Evolutionary conservation across 2,113 vertebrate species (phyloP), one percentile per base, ranked within the genome.

Genomic region (Pachyramphus minor): DNA sequence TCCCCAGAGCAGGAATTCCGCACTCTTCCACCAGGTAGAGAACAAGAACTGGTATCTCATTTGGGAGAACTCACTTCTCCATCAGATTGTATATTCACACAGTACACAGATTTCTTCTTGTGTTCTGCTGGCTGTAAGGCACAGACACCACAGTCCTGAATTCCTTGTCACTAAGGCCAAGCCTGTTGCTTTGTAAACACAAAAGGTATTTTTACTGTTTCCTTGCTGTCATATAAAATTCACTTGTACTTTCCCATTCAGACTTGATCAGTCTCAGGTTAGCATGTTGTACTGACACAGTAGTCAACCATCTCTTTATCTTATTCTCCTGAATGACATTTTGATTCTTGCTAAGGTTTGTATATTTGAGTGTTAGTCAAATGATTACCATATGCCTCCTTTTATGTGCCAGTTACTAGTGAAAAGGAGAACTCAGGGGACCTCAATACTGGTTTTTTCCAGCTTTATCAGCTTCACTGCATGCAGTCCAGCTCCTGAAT

Each of bases 1-100:
- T 98, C 98, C 11, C 96, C 97, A 0, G 97, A 98, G 74, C 98
- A 98, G 42, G 98, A 98, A 39, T 98, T 98, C 68, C 97, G 97
- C 74, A 98, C 98, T 22, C 97, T 97, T 73, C 97, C 98, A 0
- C 97, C 97, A 97, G 97, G 98, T 98, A 94, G 84, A 42, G 49
- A 45, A 53, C 31, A 82, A 39, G 31, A 37, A 13, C 44, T 72
- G 25, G 11, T 44, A 21, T 47, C 14, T 69, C 52, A 9, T 23
- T 14, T 33, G 15, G n/a, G 50, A 76, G 39, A 27, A 17, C 33
- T 63, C 21, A 2, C 27, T 41, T 84, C 49, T 35, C 35, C 13
- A 11, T 45, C 35, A n/a, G 49, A 15, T 19, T 42, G 18, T n/a
- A 11, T 45, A 24, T 56, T 62, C 45, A 44, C 8, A 1, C 15